Evolutionary conservation across 2,888 invertebrate species (phyloP).

Genomic region (Serrognathus titanus): DNA sequence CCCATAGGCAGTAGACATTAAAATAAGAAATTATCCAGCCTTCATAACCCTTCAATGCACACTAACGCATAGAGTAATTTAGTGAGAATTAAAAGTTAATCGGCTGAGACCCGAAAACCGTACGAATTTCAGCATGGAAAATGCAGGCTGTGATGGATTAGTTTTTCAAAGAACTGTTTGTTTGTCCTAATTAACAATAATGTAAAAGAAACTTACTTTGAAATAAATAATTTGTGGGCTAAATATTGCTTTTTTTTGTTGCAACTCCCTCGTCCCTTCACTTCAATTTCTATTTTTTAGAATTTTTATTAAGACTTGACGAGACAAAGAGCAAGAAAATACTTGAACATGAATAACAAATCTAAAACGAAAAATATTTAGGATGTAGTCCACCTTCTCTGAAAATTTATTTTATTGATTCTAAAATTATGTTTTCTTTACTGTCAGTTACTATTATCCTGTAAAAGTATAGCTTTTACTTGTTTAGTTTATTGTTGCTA

Average conservation of each 20-base stretch:
- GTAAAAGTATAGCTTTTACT: background rate
- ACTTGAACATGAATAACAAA: too few relatives aligned
- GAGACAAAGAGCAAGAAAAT: background rate
- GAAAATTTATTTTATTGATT: background rate
- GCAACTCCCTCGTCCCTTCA: background rate
- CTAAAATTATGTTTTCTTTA: too few relatives aligned
- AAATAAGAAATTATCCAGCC: background rate
- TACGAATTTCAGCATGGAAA: slow-evolving; percentile 16
- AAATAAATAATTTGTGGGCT: slow-evolving; percentile 25
- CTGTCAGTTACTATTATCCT: too few relatives aligned
- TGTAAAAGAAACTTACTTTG: slow-evolving; percentile 24
- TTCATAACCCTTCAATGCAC: slow-evolving; percentile 2
- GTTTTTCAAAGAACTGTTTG: slow-evolving; percentile 19
- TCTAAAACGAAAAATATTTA: background rate
- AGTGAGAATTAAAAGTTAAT: too few relatives aligned
- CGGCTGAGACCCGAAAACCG: too few relatives aligned
- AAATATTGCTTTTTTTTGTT: slow-evolving; percentile 20
- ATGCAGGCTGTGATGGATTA: slow-evolving; percentile 32
- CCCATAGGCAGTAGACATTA: background rate
- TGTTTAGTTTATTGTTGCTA: too few relatives aligned
- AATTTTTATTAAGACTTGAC: background rate
- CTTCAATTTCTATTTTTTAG: background rate
- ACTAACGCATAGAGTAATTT: background rate
- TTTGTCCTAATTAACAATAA: background rate
- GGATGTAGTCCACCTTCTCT: background rate